Evolutionary conservation across 2,113 vertebrate species (phyloP).

Genomic region (Pteronura brasiliensis): DNA sequence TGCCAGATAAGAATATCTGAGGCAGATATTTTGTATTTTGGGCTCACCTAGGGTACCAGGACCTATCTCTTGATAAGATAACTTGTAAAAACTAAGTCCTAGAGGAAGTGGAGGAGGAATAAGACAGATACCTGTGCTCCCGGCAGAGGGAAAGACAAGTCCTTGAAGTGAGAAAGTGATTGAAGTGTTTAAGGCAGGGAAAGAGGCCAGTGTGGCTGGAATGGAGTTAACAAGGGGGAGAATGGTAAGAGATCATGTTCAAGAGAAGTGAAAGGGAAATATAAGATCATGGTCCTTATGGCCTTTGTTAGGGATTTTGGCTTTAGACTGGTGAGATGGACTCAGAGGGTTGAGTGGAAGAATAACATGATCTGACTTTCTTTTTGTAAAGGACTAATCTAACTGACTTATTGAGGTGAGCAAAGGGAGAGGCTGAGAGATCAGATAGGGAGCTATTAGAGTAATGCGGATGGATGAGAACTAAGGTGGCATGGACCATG

Average conservation of each 20-base stretch:
- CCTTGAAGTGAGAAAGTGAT: neutral
- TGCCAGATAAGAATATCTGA: slow-evolving; percentile 23
- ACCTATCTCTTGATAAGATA: neutral
- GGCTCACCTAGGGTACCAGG: neutral
- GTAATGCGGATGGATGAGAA: neutral
- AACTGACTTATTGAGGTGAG: neutral
- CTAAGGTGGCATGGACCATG: neutral
- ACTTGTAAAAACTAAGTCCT: slow-evolving; percentile 27
- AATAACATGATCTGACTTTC: neutral
- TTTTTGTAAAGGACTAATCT: slow-evolving; percentile 35
- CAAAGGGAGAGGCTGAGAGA: neutral
- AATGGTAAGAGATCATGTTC: neutral
- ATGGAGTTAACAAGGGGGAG: neutral
- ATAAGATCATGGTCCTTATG: neutral
- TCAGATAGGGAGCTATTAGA: neutral
- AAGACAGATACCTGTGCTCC: neutral
- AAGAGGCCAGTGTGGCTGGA: neutral
- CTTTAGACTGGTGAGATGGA: neutral
- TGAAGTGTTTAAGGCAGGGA: neutral
- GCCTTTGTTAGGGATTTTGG: neutral
- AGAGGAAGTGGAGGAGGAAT: neutral
- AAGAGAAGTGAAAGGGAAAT: neutral
- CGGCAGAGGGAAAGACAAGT: neutral
- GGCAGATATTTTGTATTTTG: neutral
- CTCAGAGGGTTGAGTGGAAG: neutral